These are phyloP conservation scores for Mantis religiosa DNA, from an alignment of 2,888 invertebrate species.

Conservation along the genomic window DNA sequence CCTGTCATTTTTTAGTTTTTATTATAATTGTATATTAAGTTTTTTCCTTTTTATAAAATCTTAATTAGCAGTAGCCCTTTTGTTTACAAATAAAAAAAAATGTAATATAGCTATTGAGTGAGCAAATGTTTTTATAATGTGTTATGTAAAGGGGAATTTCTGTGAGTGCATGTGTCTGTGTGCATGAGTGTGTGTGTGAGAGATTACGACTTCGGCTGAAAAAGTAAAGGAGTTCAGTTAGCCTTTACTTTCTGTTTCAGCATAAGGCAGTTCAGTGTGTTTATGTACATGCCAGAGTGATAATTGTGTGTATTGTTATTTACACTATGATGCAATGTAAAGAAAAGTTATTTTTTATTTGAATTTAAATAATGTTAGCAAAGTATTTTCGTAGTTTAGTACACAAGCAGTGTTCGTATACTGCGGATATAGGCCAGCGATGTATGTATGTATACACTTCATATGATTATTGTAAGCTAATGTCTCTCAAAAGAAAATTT, in stretches of 20 bases:
- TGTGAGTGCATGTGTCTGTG: too few species aligned
- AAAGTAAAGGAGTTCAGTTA: background rate
- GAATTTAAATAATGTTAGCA: background rate
- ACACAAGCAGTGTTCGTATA: background rate
- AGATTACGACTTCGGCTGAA: background rate
- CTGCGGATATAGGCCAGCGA: background rate
- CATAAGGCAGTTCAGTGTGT: background rate
- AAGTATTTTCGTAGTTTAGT: background rate
- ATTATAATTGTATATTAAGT: background rate
- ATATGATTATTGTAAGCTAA: background rate
- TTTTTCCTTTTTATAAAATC: background rate
- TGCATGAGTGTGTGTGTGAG: background rate
- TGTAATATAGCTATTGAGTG: background rate
- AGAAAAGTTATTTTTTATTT: constrained; percentile 5
- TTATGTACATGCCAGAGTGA: background rate
- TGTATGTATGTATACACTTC: background rate
- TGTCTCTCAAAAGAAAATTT: background rate
- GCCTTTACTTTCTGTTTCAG: background rate
- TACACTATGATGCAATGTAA: background rate
- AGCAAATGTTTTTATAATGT: constrained; percentile 1
- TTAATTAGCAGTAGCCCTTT: background rate
- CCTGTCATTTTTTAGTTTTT: too few species aligned
- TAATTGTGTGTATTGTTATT: background rate
- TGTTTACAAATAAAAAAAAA: constrained; percentile 6
- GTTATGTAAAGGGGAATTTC: background rate